Evolutionary conservation across 2,797 vertebrate species (phyloP).

Genomic region (Allobates femoralis): DNA sequence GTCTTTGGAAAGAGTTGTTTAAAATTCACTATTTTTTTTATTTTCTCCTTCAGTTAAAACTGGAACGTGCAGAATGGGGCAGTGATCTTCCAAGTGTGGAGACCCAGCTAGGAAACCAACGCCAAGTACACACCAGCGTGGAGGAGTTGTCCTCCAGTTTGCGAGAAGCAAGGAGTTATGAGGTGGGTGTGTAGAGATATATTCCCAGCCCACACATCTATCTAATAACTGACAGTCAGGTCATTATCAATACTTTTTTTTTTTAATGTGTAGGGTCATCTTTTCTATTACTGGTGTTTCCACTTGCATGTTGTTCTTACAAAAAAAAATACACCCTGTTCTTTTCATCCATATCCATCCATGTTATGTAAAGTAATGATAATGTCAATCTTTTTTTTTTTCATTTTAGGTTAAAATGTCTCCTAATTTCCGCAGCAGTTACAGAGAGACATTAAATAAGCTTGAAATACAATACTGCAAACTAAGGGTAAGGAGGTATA

Average conservation of each 20-base stretch:
- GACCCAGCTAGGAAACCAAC: constrained; percentile 88
- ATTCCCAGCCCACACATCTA: not conserved
- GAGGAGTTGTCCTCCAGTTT: constrained; percentile 88
- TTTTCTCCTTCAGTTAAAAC: constrained; percentile 79
- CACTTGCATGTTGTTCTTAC: not conserved
- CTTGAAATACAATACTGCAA: constrained; percentile 97
- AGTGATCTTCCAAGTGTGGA: constrained; percentile 92
- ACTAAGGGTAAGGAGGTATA: constrained; percentile 83
- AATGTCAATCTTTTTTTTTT: not conserved
- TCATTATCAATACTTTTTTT: not conserved
- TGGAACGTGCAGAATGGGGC: constrained; percentile 94
- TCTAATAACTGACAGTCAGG: not conserved
- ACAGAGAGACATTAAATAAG: constrained; percentile 91
- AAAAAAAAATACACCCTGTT: not conserved
- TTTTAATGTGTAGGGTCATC: not conserved
- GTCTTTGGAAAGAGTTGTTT: not conserved
- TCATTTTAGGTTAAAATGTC: constrained; percentile 86
- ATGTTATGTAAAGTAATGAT: not conserved
- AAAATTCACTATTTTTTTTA: not conserved
- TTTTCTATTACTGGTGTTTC: not conserved
- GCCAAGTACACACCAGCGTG: constrained; percentile 84
- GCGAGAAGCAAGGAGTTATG: constrained; percentile 88
- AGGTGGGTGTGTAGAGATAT: constrained; percentile 74
- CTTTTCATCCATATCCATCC: not conserved
- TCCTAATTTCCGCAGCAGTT: constrained; percentile 88